These are phyloP conservation scores for Rhimphoctona megacephalus DNA, from an alignment of 2,888 invertebrate species.

Conservation along the genomic window DNA sequence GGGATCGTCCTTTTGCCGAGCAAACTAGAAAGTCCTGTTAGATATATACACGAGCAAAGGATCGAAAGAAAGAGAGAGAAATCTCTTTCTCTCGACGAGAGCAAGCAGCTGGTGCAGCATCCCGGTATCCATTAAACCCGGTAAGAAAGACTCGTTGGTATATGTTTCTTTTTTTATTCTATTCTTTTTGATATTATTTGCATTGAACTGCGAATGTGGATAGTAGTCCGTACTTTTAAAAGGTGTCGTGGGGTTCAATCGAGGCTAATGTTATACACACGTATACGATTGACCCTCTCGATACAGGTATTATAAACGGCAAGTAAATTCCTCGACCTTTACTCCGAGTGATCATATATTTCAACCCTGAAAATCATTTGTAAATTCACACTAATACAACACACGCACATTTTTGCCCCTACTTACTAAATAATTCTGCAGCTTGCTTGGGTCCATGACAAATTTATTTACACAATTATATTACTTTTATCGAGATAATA, in stretches of 20 bases:
- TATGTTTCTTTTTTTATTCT: constrained; percentile 4
- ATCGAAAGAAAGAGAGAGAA: constrained; percentile 7
- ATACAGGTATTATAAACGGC: constrained; percentile 50
- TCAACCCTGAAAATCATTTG: constrained; percentile 65
- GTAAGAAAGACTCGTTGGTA: constrained; percentile 44
- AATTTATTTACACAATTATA: constrained; percentile 64
- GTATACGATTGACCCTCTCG: constrained; percentile 55
- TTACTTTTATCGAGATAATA: constrained; percentile 48
- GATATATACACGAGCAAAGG: constrained; percentile 36
- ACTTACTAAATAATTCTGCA: constrained; percentile 42
- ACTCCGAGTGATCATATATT: constrained; percentile 54
- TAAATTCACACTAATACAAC: constrained; percentile 40
- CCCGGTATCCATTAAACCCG: constrained; percentile 51
- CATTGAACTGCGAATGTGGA: constrained; percentile 35
- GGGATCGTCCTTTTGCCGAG: constrained; percentile 71
- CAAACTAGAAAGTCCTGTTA: constrained; percentile 75
- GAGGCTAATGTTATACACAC: constrained; percentile 39
- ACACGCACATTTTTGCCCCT: constrained; percentile 13
- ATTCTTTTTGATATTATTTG: constrained; percentile 21
- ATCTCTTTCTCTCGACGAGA: constrained; percentile 50
- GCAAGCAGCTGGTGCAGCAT: constrained; percentile 47
- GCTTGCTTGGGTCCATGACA: constrained; percentile 36
- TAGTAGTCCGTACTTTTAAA: constrained; percentile 42
- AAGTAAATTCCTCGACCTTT: constrained; percentile 65
- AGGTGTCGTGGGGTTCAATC: constrained; percentile 54